Percentiles rank a stretch among this genome's conserved stretches.
Conservation (phyloP, 2,888 invertebrate species). For the Alitta virens region DNA sequence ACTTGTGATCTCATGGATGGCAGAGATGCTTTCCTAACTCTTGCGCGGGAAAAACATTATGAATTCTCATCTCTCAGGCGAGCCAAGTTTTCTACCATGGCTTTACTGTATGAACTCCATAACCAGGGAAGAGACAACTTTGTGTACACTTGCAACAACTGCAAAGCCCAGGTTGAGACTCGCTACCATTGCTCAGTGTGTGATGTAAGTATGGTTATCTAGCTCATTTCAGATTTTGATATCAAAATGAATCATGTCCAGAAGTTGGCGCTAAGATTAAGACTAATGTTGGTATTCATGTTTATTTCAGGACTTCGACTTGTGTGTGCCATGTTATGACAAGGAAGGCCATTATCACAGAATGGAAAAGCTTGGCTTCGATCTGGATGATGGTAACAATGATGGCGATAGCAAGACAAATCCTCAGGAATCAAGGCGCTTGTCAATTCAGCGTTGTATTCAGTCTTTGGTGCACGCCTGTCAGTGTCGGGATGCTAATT, state of each 20-base stretch:
- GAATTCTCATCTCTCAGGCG: conserved; percentile 95
- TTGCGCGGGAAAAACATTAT: conserved; percentile 97
- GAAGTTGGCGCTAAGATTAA: background rate
- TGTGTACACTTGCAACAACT: conserved; percentile 97
- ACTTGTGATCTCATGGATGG: conserved; percentile 99
- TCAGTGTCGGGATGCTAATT: conserved; percentile 97
- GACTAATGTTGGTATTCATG: background rate
- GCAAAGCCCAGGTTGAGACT: conserved; percentile 93
- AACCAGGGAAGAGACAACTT: conserved; percentile 98
- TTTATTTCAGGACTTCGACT: conserved; percentile 82
- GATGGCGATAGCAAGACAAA: conserved; percentile 74
- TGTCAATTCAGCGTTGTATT: conserved; percentile 89
- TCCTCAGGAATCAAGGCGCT: conserved; percentile 81
- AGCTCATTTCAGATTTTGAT: background rate
- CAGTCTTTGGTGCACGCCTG: conserved; percentile 93
- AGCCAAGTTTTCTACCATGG: conserved; percentile 93
- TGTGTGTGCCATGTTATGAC: conserved; percentile 92
- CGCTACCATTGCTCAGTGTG: conserved; percentile 92
- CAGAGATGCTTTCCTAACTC: conserved; percentile 95
- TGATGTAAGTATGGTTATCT: conserved; percentile 68
- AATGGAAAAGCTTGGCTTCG: conserved; percentile 95
- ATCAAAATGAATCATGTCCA: background rate
- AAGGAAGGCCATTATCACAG: conserved; percentile 93
- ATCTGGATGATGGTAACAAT: conserved; percentile 76
- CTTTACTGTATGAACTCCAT: conserved; percentile 96